These are phyloP conservation scores for Sula dactylatra DNA, from an alignment of 2,113 vertebrate species.

Conservation along the genomic window DNA sequence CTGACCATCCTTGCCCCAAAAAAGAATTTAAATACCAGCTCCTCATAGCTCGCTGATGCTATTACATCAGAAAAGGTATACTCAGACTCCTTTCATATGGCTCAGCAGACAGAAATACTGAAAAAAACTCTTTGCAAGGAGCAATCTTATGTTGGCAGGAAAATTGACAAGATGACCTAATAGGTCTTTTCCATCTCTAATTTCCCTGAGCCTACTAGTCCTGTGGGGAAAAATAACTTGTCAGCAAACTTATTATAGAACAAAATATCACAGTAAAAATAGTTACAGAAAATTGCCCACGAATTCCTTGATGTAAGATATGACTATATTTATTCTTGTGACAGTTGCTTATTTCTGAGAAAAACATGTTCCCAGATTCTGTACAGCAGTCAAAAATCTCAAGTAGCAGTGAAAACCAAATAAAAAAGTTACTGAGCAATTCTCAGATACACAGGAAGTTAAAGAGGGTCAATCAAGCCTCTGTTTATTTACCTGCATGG, in stretches of 20 bases:
- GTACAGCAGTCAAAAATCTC: background rate
- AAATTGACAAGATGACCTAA: conserved; percentile 48
- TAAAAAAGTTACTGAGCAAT: background rate
- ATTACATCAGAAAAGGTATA: background rate
- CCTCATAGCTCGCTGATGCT: background rate
- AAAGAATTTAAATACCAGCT: background rate
- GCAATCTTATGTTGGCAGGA: conserved; percentile 15
- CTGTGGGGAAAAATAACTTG: conserved; percentile 47
- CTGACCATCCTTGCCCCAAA: background rate
- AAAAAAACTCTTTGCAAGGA: background rate
- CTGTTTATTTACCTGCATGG: background rate
- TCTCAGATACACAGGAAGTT: background rate
- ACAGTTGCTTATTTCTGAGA: background rate
- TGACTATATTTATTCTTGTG: background rate
- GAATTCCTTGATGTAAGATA: conserved; percentile 21
- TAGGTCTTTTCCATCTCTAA: conserved; percentile 38
- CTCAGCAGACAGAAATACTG: background rate
- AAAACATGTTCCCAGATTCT: background rate
- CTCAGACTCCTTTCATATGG: background rate
- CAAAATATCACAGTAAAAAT: conserved; percentile 38
- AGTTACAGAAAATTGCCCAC: conserved; percentile 13
- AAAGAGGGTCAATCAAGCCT: background rate
- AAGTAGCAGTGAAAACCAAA: background rate
- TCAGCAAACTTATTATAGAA: conserved; percentile 31
- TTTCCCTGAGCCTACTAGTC: conserved; percentile 9